Evolutionary conservation across 2,888 invertebrate species (phyloP).

Genomic region (Odontothrips loti): DNA sequence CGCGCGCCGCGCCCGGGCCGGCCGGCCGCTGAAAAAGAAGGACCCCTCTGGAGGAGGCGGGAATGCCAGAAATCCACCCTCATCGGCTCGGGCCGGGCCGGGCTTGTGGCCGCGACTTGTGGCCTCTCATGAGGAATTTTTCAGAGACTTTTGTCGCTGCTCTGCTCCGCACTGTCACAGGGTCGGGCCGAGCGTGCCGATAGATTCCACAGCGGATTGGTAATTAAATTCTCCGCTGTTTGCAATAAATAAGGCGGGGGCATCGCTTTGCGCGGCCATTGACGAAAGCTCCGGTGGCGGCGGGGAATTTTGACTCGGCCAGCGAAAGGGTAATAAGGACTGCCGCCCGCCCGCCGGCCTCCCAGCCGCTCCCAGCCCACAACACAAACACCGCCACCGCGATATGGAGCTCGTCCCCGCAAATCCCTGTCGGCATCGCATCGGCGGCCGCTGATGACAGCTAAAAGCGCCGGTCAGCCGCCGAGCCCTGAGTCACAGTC

Average conservation of each 20-base stretch:
- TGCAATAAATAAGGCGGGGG: conserved; percentile 7
- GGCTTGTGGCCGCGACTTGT: background rate
- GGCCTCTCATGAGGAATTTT: conserved; percentile 35
- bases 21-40: conserved; percentile 27
- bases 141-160: conserved; percentile 31
- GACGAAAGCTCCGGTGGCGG: background rate
- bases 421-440: background rate
- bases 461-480: background rate
- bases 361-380: too few relatives aligned
- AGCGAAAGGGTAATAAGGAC: too few relatives aligned
- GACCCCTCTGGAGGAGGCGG: conserved; percentile 36
- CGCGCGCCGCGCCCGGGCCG: conserved; percentile 31
- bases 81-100: background rate
- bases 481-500: background rate
- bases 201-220: conserved; percentile 32
- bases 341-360: too few relatives aligned
- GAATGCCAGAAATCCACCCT: conserved; percentile 28
- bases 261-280: background rate
- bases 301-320: background rate
- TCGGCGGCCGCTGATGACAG: background rate
- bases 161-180: too few relatives aligned
- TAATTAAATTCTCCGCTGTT: conserved; percentile 9
- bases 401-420: background rate
- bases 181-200: conserved; percentile 28
- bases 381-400: background rate